Evolutionary conservation across 2,113 vertebrate genomes (phyloP), one percentile per base, ranked within the genome.

Genomic region (Mandrillus leucophaeus): DNA sequence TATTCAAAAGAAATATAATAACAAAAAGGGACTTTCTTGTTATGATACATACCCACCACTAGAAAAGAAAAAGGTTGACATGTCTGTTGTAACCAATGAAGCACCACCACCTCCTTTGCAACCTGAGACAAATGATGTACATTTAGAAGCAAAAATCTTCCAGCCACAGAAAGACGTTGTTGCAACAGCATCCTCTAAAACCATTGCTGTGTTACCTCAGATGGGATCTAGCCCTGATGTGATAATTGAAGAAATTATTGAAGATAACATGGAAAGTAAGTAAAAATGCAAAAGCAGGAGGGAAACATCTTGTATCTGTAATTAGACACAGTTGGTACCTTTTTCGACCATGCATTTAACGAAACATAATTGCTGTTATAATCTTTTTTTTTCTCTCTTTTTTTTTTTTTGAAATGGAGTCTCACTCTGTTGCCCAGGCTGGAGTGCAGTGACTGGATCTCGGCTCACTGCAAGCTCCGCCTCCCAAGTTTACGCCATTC

Each of bases 201-300:
- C 38, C 45, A 11, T 97, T 92, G 43, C 70, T 78, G 8, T 68
- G 73, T 90, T 96, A 2, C 97, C 72, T 30, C 70, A 52, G 2
- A 64, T 43, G 90, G 45, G 30, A 13, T 97, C 98, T 81, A 97
- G 76, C 35, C 98, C 99, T 96, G 98, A 99, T 96, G 98, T 99
- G 35, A 98, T 99, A 76, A 98, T 99, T 95, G 99, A 99, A 97
- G 99, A 99, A 98, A 91, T 99, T 93, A 79, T 99, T 90, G 98
- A 99, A 80, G 99, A 99, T 90, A 83, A 95, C 43, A 35, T 97
- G 48, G 96, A 98, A 97, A 96, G 99, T 98, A 96, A 98, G 99
- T 98, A 82, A 95, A 61, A 93, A 76, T 97, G 90, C 0, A 45
- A 82, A 50, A 40, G 68, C 45, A 32, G 57, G 86, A 40, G 40